A percentile compares a stretch with the other conserved stretches of the same genome.
Evolutionary conservation across 1,140 invertebrate species (phyloP).

Genomic region (Cherax destructor): DNA sequence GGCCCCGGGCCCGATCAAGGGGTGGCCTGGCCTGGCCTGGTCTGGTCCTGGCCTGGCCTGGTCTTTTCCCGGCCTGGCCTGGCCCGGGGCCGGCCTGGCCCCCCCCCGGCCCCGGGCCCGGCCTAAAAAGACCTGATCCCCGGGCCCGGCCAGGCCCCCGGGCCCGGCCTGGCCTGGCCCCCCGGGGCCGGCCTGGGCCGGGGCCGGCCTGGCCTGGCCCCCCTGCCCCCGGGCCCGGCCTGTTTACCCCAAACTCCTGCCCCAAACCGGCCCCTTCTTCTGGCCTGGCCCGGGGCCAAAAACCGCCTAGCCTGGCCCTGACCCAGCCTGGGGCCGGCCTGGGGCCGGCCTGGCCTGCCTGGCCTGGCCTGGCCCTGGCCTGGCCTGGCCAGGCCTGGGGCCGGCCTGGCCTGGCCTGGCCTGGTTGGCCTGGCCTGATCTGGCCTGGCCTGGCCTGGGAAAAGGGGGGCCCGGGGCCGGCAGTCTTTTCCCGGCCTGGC

Average conservation of each 20-base stretch:
- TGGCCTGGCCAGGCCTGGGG: neutral
- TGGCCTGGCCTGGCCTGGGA: slow-evolving; percentile 53
- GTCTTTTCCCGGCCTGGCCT: slow-evolving; percentile 21
- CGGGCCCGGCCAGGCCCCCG: slow-evolving; percentile 24
- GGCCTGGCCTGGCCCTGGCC: too few relatives aligned
- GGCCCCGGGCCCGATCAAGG: too few relatives aligned
- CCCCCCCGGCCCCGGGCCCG: slow-evolving; percentile 54
- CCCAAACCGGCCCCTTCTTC: too few relatives aligned
- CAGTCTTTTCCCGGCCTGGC: slow-evolving; percentile 24
- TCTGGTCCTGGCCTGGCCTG: neutral
- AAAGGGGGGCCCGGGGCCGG: slow-evolving; percentile 41
- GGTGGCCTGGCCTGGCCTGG: slow-evolving; percentile 30
- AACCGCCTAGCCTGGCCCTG: slow-evolving; percentile 27
- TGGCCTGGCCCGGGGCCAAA: slow-evolving; percentile 41
- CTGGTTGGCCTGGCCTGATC: too few relatives aligned
- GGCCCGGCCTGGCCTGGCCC: slow-evolving; percentile 43
- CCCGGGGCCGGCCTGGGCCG: slow-evolving; percentile 10
- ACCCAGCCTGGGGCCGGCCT: too few relatives aligned
- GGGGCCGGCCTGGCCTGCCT: too few relatives aligned
- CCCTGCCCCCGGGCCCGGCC: slow-evolving; percentile 11
- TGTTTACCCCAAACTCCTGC: slow-evolving; percentile 21
- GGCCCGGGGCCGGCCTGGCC: slow-evolving; percentile 33
- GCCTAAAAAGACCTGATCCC: neutral
- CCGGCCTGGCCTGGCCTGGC: slow-evolving; percentile 23
- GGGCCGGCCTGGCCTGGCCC: neutral